phyloP scores from a whole-genome alignment of 92 coral and sea anemone species.

The Umimayanthus chanpuru region DNA sequence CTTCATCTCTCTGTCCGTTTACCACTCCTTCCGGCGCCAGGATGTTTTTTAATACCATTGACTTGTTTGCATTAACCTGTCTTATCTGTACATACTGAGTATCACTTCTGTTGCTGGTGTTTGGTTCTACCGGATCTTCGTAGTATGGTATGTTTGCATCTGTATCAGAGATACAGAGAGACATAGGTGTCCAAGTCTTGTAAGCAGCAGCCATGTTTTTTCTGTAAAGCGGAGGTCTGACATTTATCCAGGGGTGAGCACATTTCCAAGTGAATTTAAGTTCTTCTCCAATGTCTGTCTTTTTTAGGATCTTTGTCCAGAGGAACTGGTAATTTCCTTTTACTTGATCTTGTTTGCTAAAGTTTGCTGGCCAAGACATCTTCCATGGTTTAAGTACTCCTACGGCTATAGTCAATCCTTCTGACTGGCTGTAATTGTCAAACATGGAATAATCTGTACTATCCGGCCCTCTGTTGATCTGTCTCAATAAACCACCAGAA shows the following conservation, averaged over 20 bases:
- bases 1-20: not conserved
- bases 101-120: not conserved
- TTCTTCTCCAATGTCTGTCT: not conserved
- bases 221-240: not conserved
- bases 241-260: not conserved
- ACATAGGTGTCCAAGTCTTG: not conserved
- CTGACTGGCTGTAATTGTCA: not conserved
- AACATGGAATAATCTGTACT: not conserved
- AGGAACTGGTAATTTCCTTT: not conserved
- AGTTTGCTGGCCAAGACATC: not conserved
- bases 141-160: not conserved
- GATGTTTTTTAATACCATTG: too few species aligned
- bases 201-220: not conserved
- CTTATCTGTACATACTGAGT: not conserved
- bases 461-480: not conserved
- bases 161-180: not conserved
- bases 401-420: not conserved
- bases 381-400: not conserved
- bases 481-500: not conserved
- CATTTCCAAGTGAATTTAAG: not conserved
- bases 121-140: not conserved
- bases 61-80: not conserved
- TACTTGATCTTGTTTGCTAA: not conserved
- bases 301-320: not conserved
- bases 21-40: not conserved